A percentile compares a stretch with the other conserved stretches of the same genome.
Conservation (phyloP, 2,113 vertebrate genomes). For the Pygoscelis adeliae region DNA sequence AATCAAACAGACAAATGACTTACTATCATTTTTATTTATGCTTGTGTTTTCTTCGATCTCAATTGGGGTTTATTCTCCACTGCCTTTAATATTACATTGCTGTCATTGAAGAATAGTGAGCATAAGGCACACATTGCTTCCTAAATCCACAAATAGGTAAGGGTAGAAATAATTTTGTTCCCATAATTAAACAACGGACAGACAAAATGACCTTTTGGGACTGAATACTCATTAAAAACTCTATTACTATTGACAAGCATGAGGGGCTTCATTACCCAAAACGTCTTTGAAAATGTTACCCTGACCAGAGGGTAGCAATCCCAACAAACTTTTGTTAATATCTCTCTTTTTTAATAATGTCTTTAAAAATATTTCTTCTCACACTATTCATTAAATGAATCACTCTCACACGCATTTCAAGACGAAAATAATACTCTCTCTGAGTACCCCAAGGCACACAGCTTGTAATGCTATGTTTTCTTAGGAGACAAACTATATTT, state of each 20-base stretch:
- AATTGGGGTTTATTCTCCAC: background rate
- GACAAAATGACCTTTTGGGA: background rate
- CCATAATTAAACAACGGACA: background rate
- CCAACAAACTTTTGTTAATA: background rate
- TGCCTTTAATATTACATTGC: background rate
- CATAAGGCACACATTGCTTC: background rate
- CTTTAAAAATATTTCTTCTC: background rate
- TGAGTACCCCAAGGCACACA: background rate
- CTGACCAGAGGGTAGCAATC: background rate
- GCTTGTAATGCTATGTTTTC: background rate
- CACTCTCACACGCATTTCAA: background rate
- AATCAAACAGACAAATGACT: background rate
- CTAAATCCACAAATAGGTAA: background rate
- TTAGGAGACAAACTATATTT: background rate
- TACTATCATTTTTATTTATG: background rate
- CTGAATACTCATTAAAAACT: background rate
- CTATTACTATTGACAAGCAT: background rate
- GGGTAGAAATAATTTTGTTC: background rate
- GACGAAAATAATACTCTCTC: background rate
- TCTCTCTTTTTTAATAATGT: background rate
- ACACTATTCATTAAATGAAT: background rate
- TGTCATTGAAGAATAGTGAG: background rate
- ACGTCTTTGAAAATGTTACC: background rate
- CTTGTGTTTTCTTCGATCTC: background rate
- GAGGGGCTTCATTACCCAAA: background rate